Evolutionary conservation across 2,113 vertebrate genomes (phyloP).

Genomic region (Eolophus roseicapilla): DNA sequence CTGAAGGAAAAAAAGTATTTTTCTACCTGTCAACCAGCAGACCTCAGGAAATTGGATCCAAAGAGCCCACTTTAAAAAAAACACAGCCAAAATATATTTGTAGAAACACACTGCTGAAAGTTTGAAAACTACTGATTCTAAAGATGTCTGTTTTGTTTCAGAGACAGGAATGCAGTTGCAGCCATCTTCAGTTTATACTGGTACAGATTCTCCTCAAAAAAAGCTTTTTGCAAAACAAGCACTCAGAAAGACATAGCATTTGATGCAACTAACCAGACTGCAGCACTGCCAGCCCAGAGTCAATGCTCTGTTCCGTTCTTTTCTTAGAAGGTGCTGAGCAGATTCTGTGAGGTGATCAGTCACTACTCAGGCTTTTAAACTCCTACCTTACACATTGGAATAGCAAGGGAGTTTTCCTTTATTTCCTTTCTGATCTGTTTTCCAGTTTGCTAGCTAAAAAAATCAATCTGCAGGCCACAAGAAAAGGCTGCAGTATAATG

Average conservation of each 20-base stretch:
- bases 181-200: neutral
- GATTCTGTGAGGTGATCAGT: neutral
- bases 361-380: neutral
- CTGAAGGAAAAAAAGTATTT: conserved; percentile 49
- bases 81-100: conserved; percentile 41
- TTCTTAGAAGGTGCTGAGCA: neutral
- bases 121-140: conserved; percentile 5
- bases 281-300: neutral
- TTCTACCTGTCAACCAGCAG: conserved; percentile 44
- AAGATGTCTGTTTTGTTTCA: neutral
- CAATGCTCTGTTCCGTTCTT: neutral
- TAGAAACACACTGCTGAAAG: conserved; percentile 31
- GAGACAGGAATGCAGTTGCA: neutral
- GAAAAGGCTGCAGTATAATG: neutral
- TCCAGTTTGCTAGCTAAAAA: conserved; percentile 16
- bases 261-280: neutral
- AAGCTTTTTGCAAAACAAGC: neutral
- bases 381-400: neutral
- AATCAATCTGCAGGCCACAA: neutral
- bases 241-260: neutral
- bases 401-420: neutral
- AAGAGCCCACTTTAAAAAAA: conserved; percentile 34
- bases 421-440: conserved; percentile 9
- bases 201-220: neutral
- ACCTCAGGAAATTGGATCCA: conserved; percentile 25